These are phyloP conservation scores for Lycorma delicatula DNA, from an alignment of 1,140 invertebrate genomes.

Conservation along the genomic window DNA sequence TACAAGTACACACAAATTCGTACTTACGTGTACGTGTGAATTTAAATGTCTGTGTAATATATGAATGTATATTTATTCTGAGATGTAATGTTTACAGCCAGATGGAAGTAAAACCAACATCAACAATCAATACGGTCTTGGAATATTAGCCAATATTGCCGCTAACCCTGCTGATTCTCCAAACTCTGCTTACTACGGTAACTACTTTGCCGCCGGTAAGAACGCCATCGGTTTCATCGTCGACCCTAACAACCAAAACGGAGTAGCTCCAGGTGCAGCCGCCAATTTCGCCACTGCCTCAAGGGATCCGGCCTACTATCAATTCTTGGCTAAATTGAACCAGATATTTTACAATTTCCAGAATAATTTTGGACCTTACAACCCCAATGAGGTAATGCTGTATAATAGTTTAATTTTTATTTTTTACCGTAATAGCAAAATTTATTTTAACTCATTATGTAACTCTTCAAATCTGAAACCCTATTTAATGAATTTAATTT, in stretches of 20 bases:
- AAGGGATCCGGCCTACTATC: background rate
- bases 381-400: background rate
- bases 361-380: background rate
- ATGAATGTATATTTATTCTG: no score
- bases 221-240: background rate
- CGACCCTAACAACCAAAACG: background rate
- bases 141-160: background rate
- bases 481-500: no score
- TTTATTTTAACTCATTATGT: no score
- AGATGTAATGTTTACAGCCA: no score
- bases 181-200: background rate
- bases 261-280: background rate
- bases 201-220: background rate
- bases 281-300: background rate
- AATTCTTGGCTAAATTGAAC: background rate
- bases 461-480: no score
- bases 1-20: no score
- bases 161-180: background rate
- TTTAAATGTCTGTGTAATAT: no score
- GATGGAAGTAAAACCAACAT: background rate
- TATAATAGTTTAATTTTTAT: no score
- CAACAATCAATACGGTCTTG: background rate
- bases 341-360: background rate
- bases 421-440: no score
- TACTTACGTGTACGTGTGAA: no score